Base-by-base conservation (phyloP, 2,113 vertebrate species). In the Oryzias javanicus region DNA sequence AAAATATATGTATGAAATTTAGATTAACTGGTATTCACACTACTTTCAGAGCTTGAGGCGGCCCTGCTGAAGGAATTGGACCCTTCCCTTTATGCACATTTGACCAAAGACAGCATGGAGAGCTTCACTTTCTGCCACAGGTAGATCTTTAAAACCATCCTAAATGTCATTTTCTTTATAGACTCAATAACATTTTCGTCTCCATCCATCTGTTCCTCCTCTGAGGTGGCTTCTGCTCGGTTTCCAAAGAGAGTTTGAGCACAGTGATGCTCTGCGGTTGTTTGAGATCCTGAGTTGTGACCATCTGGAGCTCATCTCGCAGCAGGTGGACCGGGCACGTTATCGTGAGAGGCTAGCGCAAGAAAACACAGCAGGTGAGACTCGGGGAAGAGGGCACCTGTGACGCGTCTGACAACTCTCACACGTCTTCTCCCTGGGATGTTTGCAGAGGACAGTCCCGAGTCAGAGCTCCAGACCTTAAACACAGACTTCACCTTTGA, bases 271-370 rank as follows among this genome's bases (percentile, higher is more conserved):
- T 0, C 68, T 92, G 17, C 89, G 92, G 19, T 76, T 94, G 63
- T 92, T 94, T 20, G 93, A 94, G 87, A 91, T 94, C 80, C 76
- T 93, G 57, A 92, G 90, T 40, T 92, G 91, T 45, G 89, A 93
- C 77, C 90, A 93, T 67, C 74, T 92, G 55, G 89, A 91, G 83
- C 87, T 93, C 49, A 89, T 92, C 56, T 90, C 90, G 27, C 91
- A 91, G 42, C 88, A 91, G 80, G 90, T 92, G 17, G 89, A 91
- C 49, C 70, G 58, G 2, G 90, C 84, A 7, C 82, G 82, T 44
- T 88, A 91, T 74, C 85, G 81, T 54, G 91, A 92, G 61, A 85
- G 92, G 60, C 73, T 92, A 40, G 69, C 85, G 19, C 72, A 42
- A 17, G 86, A 72, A 64, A 74, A 64, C 61, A 84, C 71, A 67